These are phyloP conservation scores for Cyphomyrmex costatus DNA, from an alignment of 1,140 invertebrate genomes.

Conservation along the genomic window DNA sequence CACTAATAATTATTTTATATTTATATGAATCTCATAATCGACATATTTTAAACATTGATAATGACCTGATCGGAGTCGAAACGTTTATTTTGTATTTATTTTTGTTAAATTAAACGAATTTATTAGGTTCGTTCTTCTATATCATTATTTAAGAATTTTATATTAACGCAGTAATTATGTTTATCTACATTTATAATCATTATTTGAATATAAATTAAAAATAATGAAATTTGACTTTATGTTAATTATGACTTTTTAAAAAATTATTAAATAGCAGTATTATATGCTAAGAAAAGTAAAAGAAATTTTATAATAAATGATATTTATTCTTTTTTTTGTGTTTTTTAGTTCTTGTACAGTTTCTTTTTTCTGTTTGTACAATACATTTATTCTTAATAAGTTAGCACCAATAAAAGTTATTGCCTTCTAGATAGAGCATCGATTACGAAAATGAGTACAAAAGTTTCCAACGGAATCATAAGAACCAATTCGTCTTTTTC, in stretches of 20 bases:
- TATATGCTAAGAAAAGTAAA: not conserved
- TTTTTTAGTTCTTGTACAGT: not conserved
- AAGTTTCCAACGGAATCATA: slow-evolving; percentile 44
- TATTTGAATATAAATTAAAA: slow-evolving; percentile 8
- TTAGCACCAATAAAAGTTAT: slow-evolving; percentile 17
- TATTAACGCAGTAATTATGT: not conserved
- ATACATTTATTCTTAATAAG: not conserved
- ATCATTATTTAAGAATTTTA: too few relatives aligned
- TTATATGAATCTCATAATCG: too few relatives aligned
- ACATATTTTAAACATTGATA: too few relatives aligned
- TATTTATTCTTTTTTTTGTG: not conserved
- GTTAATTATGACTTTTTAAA: not conserved
- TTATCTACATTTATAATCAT: not conserved
- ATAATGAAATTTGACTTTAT: slow-evolving; percentile 3
- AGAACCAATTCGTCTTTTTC: slow-evolving; percentile 23
- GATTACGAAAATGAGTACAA: not conserved
- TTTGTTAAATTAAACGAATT: too few relatives aligned
- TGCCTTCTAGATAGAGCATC: not conserved
- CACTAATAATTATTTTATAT: too few relatives aligned
- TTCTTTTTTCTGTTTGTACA: not conserved
- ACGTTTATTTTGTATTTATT: too few relatives aligned
- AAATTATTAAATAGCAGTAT: not conserved
- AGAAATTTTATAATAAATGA: not conserved
- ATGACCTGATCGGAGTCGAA: too few relatives aligned
- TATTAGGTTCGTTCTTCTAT: too few relatives aligned